phyloP scores from a whole-genome alignment of 37 sponge, comb jelly and placozoan species.

The Cladorhizidae sp. region DNA sequence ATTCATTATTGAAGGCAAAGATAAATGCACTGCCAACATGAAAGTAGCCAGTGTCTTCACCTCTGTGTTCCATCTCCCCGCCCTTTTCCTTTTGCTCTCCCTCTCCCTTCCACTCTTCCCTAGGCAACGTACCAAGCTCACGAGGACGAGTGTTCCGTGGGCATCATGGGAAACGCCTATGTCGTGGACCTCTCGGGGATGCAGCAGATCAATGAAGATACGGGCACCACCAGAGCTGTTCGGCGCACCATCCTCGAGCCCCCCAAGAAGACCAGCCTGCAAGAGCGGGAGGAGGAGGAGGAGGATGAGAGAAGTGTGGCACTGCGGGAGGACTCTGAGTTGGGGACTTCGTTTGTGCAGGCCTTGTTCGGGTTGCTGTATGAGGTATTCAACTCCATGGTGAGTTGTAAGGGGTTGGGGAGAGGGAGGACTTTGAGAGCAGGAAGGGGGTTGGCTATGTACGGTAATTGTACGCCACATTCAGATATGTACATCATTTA shows the following conservation, averaged over 20 bases:
- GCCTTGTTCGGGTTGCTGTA: conserved; percentile 67
- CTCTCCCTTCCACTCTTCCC: too few species aligned
- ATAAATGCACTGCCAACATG: too few species aligned
- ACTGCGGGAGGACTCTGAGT: conserved; percentile 19
- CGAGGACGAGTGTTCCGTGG: conserved; percentile 78
- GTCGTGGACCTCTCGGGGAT: conserved; percentile 69
- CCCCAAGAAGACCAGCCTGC: conserved; percentile 27
- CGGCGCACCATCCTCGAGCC: conserved; percentile 32
- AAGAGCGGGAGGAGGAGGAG: conserved; percentile 12
- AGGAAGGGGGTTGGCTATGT: not conserved
- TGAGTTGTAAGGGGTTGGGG: conserved; percentile 24
- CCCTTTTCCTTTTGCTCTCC: too few species aligned
- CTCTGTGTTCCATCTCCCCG: too few species aligned
- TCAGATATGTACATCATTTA: too few species aligned
- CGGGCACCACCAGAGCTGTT: conserved; percentile 73
- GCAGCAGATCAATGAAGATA: conserved; percentile 89
- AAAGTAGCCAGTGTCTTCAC: too few species aligned
- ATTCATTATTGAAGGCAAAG: too few species aligned
- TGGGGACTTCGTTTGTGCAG: conserved; percentile 40
- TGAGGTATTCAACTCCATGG: conserved; percentile 74
- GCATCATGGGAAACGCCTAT: conserved; percentile 75
- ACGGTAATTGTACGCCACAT: not conserved
- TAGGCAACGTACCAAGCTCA: conserved; percentile 59
- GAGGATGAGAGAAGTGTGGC: conserved; percentile 47
- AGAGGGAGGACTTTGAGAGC: not conserved